Evolutionary conservation across 2,113 vertebrate genomes (phyloP).

Genomic region (Petrocephalus microphthalmus): DNA sequence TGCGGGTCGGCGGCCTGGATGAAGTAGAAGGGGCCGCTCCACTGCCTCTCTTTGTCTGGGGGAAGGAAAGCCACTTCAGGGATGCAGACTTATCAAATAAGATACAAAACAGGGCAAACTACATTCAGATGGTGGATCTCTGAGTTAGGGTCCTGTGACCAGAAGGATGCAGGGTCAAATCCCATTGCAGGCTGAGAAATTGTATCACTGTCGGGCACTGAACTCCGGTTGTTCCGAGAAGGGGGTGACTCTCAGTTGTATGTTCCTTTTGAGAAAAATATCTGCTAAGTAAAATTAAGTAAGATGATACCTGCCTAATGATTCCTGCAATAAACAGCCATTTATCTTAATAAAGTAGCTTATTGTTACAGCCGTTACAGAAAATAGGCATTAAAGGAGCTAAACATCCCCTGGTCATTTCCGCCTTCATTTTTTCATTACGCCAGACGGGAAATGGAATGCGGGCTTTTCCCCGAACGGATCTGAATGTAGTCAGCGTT

Average conservation of each 20-base stretch:
- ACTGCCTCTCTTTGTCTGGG: slow-evolving; percentile 71
- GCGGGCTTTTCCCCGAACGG: not conserved
- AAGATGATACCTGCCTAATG: not conserved
- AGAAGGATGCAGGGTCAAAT: not conserved
- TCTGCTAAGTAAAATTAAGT: not conserved
- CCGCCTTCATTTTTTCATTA: slow-evolving; percentile 6
- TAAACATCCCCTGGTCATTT: not conserved
- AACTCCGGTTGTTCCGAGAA: not conserved
- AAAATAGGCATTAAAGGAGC: not conserved
- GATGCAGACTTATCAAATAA: not conserved
- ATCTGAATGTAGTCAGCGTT: not conserved
- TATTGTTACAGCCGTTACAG: not conserved
- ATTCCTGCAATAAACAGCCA: not conserved
- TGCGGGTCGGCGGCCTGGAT: slow-evolving; percentile 91
- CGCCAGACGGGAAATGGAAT: not conserved
- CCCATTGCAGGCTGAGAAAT: not conserved
- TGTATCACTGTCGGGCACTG: not conserved
- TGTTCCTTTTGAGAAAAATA: not conserved
- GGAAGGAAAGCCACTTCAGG: not conserved
- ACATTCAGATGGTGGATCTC: not conserved
- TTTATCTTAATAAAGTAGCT: not conserved
- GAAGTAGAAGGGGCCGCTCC: slow-evolving; percentile 87
- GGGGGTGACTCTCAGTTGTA: not conserved
- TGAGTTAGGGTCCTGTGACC: not conserved
- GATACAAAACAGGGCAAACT: not conserved